These are phyloP conservation scores for Capromys pilorides DNA, from an alignment of 2,797 vertebrate species.

Conservation along the genomic window DNA sequence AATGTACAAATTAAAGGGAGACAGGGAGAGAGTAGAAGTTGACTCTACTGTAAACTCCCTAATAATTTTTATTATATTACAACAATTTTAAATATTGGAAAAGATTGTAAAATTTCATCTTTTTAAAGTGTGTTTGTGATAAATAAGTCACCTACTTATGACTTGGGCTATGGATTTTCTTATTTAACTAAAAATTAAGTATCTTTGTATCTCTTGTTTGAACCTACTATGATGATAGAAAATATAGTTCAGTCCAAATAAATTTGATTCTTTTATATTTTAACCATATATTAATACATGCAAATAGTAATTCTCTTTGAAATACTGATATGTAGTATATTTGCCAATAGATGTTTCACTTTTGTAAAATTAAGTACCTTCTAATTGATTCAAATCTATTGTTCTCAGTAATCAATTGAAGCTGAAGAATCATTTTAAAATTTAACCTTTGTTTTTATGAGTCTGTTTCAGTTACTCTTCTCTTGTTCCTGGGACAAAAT, in stretches of 20 bases:
- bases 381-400: neutral
- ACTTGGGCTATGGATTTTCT: neutral
- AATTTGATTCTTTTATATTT: constrained; percentile 2
- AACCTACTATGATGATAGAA: neutral
- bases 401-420: neutral
- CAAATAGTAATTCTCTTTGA: neutral
- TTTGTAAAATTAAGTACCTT: neutral
- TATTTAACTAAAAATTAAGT: constrained; percentile 28
- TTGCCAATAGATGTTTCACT: neutral
- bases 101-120: constrained; percentile 1
- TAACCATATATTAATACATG: neutral
- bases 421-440: neutral
- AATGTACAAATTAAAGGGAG: neutral
- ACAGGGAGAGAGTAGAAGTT: neutral
- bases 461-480: no score
- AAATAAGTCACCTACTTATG: constrained; percentile 17
- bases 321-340: neutral
- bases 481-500: no score
- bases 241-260: neutral
- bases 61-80: constrained; percentile 2
- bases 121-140: neutral
- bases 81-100: neutral
- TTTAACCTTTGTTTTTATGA: neutral
- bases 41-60: neutral
- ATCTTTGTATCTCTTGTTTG: neutral